A percentile compares a stretch with the other conserved stretches of the same genome.
Evolutionary conservation across 1,140 invertebrate genomes (phyloP).

Genomic region (Apolygus lucorum): DNA sequence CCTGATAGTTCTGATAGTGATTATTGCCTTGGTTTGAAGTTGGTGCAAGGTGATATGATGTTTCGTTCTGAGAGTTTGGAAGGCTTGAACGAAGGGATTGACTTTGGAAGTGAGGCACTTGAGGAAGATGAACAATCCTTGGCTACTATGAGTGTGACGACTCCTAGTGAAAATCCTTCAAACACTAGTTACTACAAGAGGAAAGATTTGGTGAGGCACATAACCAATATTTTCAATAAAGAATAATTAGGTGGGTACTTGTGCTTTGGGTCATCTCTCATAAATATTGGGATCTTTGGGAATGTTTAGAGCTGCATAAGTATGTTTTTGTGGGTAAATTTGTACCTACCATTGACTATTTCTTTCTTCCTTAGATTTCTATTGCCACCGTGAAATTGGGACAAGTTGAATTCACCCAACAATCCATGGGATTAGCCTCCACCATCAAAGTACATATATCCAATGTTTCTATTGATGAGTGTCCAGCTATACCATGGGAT

Average conservation of each 20-base stretch:
- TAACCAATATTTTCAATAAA: neutral
- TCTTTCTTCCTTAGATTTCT: slow-evolving; percentile 54
- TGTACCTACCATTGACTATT: neutral
- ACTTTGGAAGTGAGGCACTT: slow-evolving; percentile 75
- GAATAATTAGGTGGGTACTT: too few relatives aligned
- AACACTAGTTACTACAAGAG: slow-evolving; percentile 66
- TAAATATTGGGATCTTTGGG: too few relatives aligned
- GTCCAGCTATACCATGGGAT: slow-evolving; percentile 80
- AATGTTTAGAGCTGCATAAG: too few relatives aligned
- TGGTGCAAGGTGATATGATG: slow-evolving; percentile 53
- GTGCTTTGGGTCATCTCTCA: neutral
- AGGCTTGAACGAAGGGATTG: slow-evolving; percentile 42
- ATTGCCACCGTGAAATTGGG: slow-evolving; percentile 72
- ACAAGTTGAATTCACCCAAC: slow-evolving; percentile 71
- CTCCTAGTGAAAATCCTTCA: slow-evolving; percentile 73
- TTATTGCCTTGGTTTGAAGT: slow-evolving; percentile 56
- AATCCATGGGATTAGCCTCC: slow-evolving; percentile 64
- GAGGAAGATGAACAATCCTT: slow-evolving; percentile 50
- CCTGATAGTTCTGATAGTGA: slow-evolving; percentile 67
- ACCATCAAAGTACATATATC: slow-evolving; percentile 65
- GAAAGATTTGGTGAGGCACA: slow-evolving; percentile 56
- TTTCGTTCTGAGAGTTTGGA: slow-evolving; percentile 43
- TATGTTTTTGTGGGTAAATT: too few relatives aligned
- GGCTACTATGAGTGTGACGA: slow-evolving; percentile 47
- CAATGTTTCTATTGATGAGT: slow-evolving; percentile 68